Evolutionary conservation across 2,888 invertebrate species (phyloP), one percentile per base, ranked within the genome.

Genomic region (Lithophane leautieri): DNA sequence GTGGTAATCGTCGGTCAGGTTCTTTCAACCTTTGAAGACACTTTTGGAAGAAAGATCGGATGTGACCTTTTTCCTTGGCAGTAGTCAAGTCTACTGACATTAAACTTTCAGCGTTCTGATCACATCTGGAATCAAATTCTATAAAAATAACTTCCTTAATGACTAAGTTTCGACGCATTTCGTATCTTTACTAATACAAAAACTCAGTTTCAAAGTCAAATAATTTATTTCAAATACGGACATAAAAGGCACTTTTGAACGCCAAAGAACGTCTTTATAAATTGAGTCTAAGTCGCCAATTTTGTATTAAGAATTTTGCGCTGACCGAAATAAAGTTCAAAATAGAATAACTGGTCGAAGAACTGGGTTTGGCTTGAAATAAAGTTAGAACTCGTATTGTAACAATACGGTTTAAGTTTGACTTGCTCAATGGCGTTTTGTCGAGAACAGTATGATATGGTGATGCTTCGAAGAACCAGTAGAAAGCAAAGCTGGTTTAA

Each of bases 1-100:
- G 99, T 0, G 99, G 99, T 71, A 99, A 97, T 84, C 97, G 97
- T 81, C 98, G 97, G 92, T 99, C 99, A 0, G 98, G 97, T 67
- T 98, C 98, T 92, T 99, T 99, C 12, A 99, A 94, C 85, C 98
- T 97, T 70, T 97, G 97, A 22, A 99, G 97, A 90, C 99, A 99
- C 88, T 98, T 97, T 87, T 98, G 97, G 92, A 99, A 99, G 96
- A 99, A 99, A 42, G 97, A 97, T 78, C 98, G 97, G 54, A 99
- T 98, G 76, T 98, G 97, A 16, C 97, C 97, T 90, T 99, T 99
- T 93, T 99, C 99, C 73, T 97, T 97, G 0, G 97, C 97, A 0
- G 98, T 98, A 9, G 99, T 99, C 74, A 99, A 96, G 93, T 99
- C 98, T 1, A 98, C 96, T 0, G 97, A 97, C 93, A 96, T 96